phyloP scores from a whole-genome alignment of 2,113 vertebrate genomes.

The Oreochromis spilurus region DNA sequence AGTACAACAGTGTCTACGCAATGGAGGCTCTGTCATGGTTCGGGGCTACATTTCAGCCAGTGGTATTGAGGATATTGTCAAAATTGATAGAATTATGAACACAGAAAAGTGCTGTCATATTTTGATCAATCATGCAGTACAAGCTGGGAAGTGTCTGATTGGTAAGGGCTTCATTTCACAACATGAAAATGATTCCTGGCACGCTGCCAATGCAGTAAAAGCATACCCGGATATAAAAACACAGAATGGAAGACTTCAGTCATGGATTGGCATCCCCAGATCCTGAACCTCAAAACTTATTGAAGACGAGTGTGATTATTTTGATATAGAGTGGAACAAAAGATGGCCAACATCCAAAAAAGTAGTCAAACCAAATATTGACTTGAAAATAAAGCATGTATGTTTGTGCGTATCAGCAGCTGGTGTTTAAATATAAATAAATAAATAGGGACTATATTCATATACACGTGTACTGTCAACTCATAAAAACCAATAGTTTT shows the following conservation, averaged over 20 bases:
- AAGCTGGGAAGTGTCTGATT: not conserved
- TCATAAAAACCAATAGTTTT: not conserved
- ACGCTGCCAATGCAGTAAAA: not conserved
- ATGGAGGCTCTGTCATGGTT: not conserved
- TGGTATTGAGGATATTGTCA: not conserved
- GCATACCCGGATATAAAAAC: not conserved
- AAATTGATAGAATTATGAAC: not conserved
- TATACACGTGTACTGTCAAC: not conserved
- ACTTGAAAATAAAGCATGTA: not conserved
- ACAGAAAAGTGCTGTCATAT: not conserved
- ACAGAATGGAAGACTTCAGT: not conserved
- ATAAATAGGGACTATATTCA: not conserved
- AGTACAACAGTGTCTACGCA: not conserved
- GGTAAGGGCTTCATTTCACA: fast-evolving
- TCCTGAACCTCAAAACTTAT: not conserved
- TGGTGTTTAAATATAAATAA: not conserved
- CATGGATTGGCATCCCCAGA: not conserved
- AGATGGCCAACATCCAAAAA: not conserved
- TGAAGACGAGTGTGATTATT: not conserved
- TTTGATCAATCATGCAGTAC: not conserved
- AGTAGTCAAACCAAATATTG: not conserved
- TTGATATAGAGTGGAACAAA: fast-evolving
- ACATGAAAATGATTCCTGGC: not conserved
- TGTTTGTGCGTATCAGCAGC: not conserved
- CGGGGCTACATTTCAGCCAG: fast-evolving